Percentiles rank a stretch among this genome's conserved stretches.
Conservation (phyloP, 2,888 invertebrate genomes). For the Brachypterus glaber region DNA sequence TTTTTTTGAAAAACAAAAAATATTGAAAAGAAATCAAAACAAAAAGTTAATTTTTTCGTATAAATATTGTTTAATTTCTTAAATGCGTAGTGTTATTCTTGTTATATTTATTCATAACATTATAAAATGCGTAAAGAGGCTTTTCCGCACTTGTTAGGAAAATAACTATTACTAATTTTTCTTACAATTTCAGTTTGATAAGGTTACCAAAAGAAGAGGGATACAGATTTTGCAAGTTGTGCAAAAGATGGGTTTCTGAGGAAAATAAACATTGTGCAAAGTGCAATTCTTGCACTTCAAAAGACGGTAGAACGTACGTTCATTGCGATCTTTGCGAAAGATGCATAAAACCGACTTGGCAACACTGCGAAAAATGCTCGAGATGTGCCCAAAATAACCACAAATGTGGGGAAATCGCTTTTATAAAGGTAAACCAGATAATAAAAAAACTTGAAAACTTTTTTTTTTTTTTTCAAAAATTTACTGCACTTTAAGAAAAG, state of each 20-base stretch:
- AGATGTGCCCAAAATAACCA: conserved; percentile 53
- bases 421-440: conserved; percentile 31
- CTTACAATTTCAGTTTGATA: conserved; percentile 25
- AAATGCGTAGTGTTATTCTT: too few relatives aligned
- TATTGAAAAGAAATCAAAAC: too few relatives aligned
- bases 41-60: too few relatives aligned
- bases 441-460: too few relatives aligned
- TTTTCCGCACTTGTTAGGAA: too few relatives aligned
- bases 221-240: conserved; percentile 63
- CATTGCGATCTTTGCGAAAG: conserved; percentile 57
- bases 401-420: conserved; percentile 40
- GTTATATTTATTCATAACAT: too few relatives aligned
- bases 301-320: conserved; percentile 59
- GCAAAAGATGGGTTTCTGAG: conserved; percentile 57
- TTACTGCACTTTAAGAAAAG: too few relatives aligned
- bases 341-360: conserved; percentile 80
- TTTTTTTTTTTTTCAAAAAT: too few relatives aligned
- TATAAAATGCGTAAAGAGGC: too few relatives aligned
- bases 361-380: conserved; percentile 64
- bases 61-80: too few relatives aligned
- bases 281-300: conserved; percentile 66
- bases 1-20: too few relatives aligned
- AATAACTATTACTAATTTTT: conserved; percentile 1
- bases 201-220: conserved; percentile 50
- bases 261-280: conserved; percentile 66